Evolutionary conservation across 2,888 invertebrate species (phyloP).

Genomic region (Chrysolina americana): DNA sequence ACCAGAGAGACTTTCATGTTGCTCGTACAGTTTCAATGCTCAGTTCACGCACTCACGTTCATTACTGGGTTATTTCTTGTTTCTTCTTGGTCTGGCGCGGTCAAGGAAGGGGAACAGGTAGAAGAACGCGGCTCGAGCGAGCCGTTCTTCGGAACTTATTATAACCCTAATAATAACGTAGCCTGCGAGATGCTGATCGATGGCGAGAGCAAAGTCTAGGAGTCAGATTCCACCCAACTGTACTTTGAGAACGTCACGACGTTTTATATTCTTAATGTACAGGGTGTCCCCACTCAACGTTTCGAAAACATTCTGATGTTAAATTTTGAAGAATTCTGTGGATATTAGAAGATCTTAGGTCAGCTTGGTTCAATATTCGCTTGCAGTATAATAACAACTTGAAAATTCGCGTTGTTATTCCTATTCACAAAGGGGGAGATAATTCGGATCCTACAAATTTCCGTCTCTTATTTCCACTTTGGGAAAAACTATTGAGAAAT

Average conservation of each 20-base stretch:
- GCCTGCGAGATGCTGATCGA: constrained; percentile 18
- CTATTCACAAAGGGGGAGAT: too few species aligned
- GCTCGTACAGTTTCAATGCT: constrained; percentile 19
- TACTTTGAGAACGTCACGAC: constrained; percentile 7
- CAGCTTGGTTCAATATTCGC: too few species aligned
- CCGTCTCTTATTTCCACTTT: too few species aligned
- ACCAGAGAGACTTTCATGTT: constrained; percentile 39
- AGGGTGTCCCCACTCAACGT: background rate
- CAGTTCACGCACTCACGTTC: constrained; percentile 36
- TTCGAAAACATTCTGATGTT: background rate
- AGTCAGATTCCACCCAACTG: background rate
- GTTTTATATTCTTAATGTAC: background rate
- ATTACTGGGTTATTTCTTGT: constrained; percentile 40
- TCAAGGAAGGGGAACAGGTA: constrained; percentile 42
- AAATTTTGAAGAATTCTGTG: too few species aligned
- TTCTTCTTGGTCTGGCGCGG: constrained; percentile 35
- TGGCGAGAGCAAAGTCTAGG: constrained; percentile 9
- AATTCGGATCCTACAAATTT: too few species aligned
- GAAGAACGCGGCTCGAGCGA: constrained; percentile 26
- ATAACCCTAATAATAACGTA: constrained; percentile 25
- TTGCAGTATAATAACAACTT: too few species aligned
- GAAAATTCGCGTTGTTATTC: too few species aligned
- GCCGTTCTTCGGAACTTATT: background rate
- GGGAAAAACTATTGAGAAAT: too few species aligned
- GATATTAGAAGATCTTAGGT: too few species aligned